Conservation (phyloP, 2,113 vertebrate species). For the Ctenodactylus gundi region DNA sequence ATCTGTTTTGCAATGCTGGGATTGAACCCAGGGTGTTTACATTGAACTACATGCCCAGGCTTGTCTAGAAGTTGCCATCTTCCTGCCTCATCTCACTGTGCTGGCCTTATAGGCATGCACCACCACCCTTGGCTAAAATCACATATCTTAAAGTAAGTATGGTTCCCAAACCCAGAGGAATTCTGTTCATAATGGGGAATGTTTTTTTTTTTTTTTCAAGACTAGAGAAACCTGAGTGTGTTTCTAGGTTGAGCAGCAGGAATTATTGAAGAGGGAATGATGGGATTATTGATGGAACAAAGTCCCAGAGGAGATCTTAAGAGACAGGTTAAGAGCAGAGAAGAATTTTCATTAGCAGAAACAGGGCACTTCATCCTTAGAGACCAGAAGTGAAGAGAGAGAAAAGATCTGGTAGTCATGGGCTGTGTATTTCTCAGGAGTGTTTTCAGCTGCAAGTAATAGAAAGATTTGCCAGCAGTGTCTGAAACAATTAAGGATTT, state of each 20-base stretch:
- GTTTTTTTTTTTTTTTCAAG: not conserved
- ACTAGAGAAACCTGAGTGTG: not conserved
- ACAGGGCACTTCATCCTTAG: not conserved
- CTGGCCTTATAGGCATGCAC: not conserved
- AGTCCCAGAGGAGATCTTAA: conserved; percentile 14
- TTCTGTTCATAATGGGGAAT: not conserved
- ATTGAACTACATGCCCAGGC: not conserved
- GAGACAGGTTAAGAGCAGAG: conserved; percentile 21
- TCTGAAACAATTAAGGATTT: not conserved
- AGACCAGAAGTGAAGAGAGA: not conserved
- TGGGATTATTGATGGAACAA: not conserved
- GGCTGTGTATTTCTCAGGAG: not conserved
- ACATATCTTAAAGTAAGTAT: not conserved
- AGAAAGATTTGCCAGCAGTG: not conserved
- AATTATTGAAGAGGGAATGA: not conserved
- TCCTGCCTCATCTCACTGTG: not conserved
- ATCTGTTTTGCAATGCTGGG: no score
- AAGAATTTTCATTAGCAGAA: conserved; percentile 31
- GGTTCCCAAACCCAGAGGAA: not conserved
- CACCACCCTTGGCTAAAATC: not conserved
- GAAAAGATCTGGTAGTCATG: not conserved
- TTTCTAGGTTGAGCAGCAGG: not conserved
- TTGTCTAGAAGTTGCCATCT: not conserved
- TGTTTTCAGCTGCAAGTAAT: not conserved
- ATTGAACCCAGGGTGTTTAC: no score